Conservation (phyloP, 2,797 vertebrate species). For the Psittacula derbiana region DNA sequence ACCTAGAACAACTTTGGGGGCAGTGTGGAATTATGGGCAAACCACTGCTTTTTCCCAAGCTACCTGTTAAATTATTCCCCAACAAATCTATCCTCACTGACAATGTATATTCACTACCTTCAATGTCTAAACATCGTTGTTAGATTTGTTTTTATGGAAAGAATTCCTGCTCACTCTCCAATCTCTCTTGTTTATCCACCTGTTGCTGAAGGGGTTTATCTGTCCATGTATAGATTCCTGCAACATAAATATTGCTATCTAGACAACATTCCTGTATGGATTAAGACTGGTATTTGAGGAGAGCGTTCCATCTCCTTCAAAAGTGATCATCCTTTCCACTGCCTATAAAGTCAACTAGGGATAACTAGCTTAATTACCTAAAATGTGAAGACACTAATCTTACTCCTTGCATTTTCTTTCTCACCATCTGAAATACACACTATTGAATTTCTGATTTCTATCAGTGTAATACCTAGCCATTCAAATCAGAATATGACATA, state of each 20-base stretch:
- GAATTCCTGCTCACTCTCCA: background rate
- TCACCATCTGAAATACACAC: background rate
- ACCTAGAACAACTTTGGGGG: background rate
- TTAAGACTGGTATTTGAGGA: background rate
- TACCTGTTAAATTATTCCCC: background rate
- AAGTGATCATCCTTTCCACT: background rate
- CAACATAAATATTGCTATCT: background rate
- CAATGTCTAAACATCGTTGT: background rate
- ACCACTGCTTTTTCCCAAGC: background rate
- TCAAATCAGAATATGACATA: background rate
- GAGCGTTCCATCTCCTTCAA: background rate
- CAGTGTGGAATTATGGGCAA: background rate
- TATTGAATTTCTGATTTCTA: background rate
- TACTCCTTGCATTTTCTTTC: background rate
- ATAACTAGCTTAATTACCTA: background rate
- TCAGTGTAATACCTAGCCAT: background rate
- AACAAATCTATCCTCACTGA: background rate
- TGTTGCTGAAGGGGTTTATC: background rate
- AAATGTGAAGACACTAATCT: background rate
- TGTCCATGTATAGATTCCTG: background rate
- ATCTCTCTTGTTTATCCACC: background rate
- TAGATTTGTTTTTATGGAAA: background rate
- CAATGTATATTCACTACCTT: background rate
- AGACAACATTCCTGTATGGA: background rate
- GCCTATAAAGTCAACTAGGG: background rate